Base-by-base conservation (phyloP, 1,140 invertebrate species). In the Bicyclus anynana region DNA sequence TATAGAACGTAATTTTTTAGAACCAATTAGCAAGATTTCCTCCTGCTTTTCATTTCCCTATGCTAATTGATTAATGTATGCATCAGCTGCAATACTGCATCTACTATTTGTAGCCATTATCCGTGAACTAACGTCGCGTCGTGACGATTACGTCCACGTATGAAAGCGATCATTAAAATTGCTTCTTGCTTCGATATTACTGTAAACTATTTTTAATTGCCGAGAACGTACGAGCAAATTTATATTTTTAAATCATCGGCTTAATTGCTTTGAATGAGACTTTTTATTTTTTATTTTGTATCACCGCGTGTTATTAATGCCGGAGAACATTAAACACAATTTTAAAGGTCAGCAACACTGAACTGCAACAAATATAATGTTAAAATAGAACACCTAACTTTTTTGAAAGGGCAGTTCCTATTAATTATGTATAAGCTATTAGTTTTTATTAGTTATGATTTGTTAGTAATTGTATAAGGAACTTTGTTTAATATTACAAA, bases 121-220 rank as follows among this genome's bases (percentile, higher is more conserved):
- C 52, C 58, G 52, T 60, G 52, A 60, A 60, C 57, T 49, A 18
- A 54, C 35, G 35, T 54, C 44, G 51, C 46, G 35, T 54, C 51
- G 51, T 29, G 51, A 46, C 18, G 46, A 53, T 54, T 35, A 50
- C 52, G 35, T 49, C 44, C 46, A 60, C 59, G 37, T 64, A 64
- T 52, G 56, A 64, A 64, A 55, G 62, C 50, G 56, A 51, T 64
- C 52, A 47, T 60, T 60, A 57, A 59, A 63, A 57, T 48, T 53
- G 50, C 54, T 53, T 54, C 29, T 54, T 46, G 44, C 12, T 21
- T n/a, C 42, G 17, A 55, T 37, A 33, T 26, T 55, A 33, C 53
- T 40, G 55, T 52, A 16, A 27, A 26, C 13, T 33, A 46, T 20
- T 17, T 20, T 46, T 53, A 46, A 46, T 53, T 14, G 13, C 33